Percentiles rank a stretch among this genome's conserved stretches.
Conservation (phyloP, 30 jellyfish, hydroid and myxozoan species). For the Nemopilema nomurai region DNA sequence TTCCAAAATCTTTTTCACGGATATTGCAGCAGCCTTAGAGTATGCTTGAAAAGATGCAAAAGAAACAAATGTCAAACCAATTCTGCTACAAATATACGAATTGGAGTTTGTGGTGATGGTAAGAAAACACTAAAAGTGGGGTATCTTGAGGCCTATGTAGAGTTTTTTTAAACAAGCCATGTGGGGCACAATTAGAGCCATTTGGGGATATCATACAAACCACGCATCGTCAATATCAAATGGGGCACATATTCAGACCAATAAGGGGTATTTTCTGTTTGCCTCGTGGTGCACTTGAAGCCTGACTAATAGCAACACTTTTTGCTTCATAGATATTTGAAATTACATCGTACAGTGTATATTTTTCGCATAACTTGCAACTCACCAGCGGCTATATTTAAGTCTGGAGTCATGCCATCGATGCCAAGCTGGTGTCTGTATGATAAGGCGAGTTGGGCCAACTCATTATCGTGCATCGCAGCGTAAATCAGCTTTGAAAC, state of each 20-base stretch:
- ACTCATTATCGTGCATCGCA: slow-evolving; percentile 43
- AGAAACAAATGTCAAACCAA: neutral
- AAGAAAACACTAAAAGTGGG: neutral
- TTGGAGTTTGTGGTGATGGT: too few relatives aligned
- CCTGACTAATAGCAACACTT: too few relatives aligned
- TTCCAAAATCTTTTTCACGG: slow-evolving; percentile 41
- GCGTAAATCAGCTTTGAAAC: slow-evolving; percentile 28
- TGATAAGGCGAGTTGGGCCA: slow-evolving; percentile 75
- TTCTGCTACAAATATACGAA: neutral
- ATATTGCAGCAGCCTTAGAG: slow-evolving; percentile 59
- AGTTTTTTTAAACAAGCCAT: too few relatives aligned
- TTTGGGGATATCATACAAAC: too few relatives aligned
- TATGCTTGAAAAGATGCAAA: slow-evolving; percentile 35
- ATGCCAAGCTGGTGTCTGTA: slow-evolving; percentile 65
- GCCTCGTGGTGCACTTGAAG: too few relatives aligned
- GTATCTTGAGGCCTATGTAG: neutral
- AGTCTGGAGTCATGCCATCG: slow-evolving; percentile 32
- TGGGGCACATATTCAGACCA: too few relatives aligned
- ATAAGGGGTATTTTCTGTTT: too few relatives aligned
- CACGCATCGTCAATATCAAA: too few relatives aligned
- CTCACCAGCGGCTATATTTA: slow-evolving; percentile 62
- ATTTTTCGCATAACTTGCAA: too few relatives aligned
- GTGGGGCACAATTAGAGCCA: too few relatives aligned
- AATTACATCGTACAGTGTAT: too few relatives aligned
- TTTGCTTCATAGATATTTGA: too few relatives aligned